Evolutionary conservation across 2,888 invertebrate genomes (phyloP), one percentile per base, ranked within the genome.

Genomic region (Dolichopus griseipennis): DNA sequence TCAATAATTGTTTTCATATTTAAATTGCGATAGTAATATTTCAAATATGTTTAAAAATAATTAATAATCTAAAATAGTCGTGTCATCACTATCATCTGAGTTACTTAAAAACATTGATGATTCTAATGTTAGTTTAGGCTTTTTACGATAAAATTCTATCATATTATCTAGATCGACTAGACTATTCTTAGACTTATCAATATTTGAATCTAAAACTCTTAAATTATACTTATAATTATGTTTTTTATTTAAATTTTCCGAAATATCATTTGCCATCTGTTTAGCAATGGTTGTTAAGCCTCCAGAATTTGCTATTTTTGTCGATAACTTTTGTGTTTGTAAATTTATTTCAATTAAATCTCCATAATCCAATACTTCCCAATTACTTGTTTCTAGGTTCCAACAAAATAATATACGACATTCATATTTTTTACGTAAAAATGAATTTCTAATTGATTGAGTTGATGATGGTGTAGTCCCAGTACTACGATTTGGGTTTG

Each of bases 341-440:
- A 52, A n/a, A 12, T 73, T 72, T 41, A 75, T 71, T 72, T 82
- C 81, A 27, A 75, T 75, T 0, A 82, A 72, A 66, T 81, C 78
- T 3, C 82, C 82, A 72, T 79, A 81, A 69, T 82, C 81, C 1
- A 82, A 71, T 2, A 82, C 78, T 69, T 79, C 76, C 81, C 81
- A 81, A 67, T 77, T 77, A 1, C 81, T 81, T 12, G 75, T 72
- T 67, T 78, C 78, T 77, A 81, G 80, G 67, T 82, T 80, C 82
- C 82, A 82, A 10, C 78, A 77, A 68, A 81, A 82, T 2, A 82
- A 75, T 41, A 81, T 79, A 3, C 79, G 79, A 67, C 81, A 80
- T 68, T 82, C 81, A 69, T 78, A 82, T 68, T 79, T 79, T 1
- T 77, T 77, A 0, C 79, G 76, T 72, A 82, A 81, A 65, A 78